A percentile compares a stretch with the other conserved stretches of the same genome.
phyloP scores from a whole-genome alignment of 1,140 invertebrate genomes.

The Caenorhabditis tropicalis region DNA sequence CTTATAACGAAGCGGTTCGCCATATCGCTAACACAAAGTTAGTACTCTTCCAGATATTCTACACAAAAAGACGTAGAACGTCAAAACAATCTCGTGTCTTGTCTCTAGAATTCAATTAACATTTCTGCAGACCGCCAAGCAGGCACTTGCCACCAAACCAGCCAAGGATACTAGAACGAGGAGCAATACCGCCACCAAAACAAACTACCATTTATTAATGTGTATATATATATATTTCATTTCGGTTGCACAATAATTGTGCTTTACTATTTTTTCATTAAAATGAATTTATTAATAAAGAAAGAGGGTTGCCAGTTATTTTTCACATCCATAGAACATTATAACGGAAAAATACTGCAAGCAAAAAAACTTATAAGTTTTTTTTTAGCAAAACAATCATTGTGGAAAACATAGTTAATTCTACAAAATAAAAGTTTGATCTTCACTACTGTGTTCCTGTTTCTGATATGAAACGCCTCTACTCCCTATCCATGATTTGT shows the following conservation, averaged over 20 bases:
- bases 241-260: neutral
- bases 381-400: too few relatives aligned
- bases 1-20: slow-evolving; percentile 16
- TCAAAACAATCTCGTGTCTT: neutral
- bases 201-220: slow-evolving; percentile 33
- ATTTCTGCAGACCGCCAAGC: neutral
- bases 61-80: neutral
- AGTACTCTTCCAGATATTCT: neutral
- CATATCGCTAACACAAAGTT: neutral
- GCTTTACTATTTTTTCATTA: neutral
- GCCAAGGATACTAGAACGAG: slow-evolving; percentile 32
- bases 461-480: too few relatives aligned
- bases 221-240: neutral
- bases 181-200: neutral
- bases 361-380: too few relatives aligned
- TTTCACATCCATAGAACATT: too few relatives aligned
- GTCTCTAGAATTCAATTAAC: neutral
- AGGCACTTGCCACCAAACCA: slow-evolving; percentile 28
- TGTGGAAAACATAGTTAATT: too few relatives aligned
- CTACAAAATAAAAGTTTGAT: too few relatives aligned
- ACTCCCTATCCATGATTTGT: slow-evolving; percentile 2
- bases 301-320: neutral
- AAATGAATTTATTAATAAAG: neutral
- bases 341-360: too few relatives aligned
- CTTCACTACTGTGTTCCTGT: too few relatives aligned